These are phyloP conservation scores for Orchesellides sinensis DNA, from an alignment of 2,888 invertebrate genomes.

Conservation along the genomic window DNA sequence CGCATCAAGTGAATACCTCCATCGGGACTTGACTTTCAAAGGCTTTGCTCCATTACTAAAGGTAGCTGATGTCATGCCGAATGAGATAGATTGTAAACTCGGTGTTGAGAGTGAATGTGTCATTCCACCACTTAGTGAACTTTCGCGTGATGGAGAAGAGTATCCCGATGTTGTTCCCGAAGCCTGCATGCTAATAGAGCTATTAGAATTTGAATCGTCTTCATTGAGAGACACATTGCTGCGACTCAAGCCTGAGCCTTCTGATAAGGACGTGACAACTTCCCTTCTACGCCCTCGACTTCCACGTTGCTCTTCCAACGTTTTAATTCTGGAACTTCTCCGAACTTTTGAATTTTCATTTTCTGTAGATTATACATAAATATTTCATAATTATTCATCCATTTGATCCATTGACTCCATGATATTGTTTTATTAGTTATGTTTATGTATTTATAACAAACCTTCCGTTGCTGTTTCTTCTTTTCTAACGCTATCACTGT, in stretches of 20 bases:
- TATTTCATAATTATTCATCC: no score
- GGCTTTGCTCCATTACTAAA: slow-evolving; percentile 80
- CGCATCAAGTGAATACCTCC: slow-evolving; percentile 85
- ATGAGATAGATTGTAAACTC: slow-evolving; percentile 8
- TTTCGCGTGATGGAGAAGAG: slow-evolving; percentile 33
- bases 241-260: slow-evolving; percentile 44
- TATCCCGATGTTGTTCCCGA: slow-evolving; percentile 27
- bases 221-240: slow-evolving; percentile 62
- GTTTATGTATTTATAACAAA: no score
- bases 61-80: slow-evolving; percentile 69
- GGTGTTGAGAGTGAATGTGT: slow-evolving; percentile 31
- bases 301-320: slow-evolving; percentile 69
- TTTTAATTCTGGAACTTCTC: slow-evolving; percentile 72
- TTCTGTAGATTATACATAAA: slow-evolving; percentile 41
- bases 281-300: slow-evolving; percentile 67
- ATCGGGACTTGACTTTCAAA: slow-evolving; percentile 88
- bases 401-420: no score
- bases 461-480: slow-evolving; percentile 14
- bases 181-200: slow-evolving; percentile 30
- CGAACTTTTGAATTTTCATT: slow-evolving; percentile 67
- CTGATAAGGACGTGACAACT: slow-evolving; percentile 67
- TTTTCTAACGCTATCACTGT: slow-evolving; percentile 13
- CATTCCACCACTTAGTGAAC: slow-evolving; percentile 35
- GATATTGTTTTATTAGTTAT: no score
- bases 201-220: slow-evolving; percentile 70